Percentiles rank a stretch among this genome's conserved stretches.
phyloP scores from a whole-genome alignment of 1,140 invertebrate species.

The Dinoponera quadriceps region DNA sequence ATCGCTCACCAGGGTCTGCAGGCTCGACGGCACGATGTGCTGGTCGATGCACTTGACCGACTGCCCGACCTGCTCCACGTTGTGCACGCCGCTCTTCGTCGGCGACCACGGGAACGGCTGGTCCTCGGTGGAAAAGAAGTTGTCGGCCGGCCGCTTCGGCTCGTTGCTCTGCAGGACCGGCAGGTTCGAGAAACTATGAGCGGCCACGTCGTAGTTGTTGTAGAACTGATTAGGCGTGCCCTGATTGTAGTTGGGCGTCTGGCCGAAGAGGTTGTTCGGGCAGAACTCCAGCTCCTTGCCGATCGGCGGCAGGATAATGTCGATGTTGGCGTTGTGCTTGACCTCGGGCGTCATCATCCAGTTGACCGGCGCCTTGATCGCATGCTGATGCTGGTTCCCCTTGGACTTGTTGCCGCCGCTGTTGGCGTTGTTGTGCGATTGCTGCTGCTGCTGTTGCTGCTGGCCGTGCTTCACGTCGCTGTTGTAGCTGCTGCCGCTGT shows the following conservation, averaged over 20 bases:
- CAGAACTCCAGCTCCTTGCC: conserved; percentile 84
- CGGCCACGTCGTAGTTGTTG: conserved; percentile 83
- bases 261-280: conserved; percentile 83
- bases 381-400: conserved; percentile 70
- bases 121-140: conserved; percentile 84
- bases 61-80: conserved; percentile 73
- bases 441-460: conserved; percentile 64
- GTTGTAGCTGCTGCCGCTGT: conserved; percentile 65
- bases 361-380: conserved; percentile 86
- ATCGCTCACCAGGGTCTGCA: conserved; percentile 87
- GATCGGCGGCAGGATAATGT: conserved; percentile 83
- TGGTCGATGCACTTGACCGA: conserved; percentile 80
- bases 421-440: conserved; percentile 71
- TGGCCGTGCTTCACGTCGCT: conserved; percentile 68
- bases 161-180: conserved; percentile 78
- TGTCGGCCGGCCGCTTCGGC: conserved; percentile 77
- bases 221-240: conserved; percentile 83
- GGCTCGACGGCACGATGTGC: conserved; percentile 85
- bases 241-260: conserved; percentile 83
- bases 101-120: conserved; percentile 87
- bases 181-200: conserved; percentile 82
- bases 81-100: conserved; percentile 85
- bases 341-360: conserved; percentile 89
- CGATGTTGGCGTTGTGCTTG: conserved; percentile 82
- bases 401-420: conserved; percentile 65